Evolutionary conservation across 1,140 invertebrate species (phyloP).

Genomic region (Drosophila insularis): DNA sequence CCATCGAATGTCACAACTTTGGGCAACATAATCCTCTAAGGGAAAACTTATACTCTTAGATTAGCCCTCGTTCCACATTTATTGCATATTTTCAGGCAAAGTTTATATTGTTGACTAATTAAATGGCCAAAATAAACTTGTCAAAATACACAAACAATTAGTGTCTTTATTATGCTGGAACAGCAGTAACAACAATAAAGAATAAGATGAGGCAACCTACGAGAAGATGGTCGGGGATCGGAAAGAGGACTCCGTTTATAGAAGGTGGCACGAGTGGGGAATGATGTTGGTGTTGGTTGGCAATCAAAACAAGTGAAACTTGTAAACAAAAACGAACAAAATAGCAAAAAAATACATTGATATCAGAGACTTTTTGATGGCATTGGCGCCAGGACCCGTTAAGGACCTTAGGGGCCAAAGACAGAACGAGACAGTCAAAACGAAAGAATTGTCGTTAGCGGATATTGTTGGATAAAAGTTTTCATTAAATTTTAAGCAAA

Average conservation of each 20-base stretch:
- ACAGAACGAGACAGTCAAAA: not conserved
- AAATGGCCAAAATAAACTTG: slow-evolving; percentile 6
- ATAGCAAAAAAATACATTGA: slow-evolving; percentile 12
- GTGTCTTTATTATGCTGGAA: slow-evolving; percentile 5
- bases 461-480: slow-evolving; percentile 17
- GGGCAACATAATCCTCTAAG: too few relatives aligned
- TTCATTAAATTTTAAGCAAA: slow-evolving; percentile 27
- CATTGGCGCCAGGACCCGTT: slow-evolving; percentile 13
- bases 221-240: not conserved
- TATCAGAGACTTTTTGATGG: slow-evolving; percentile 17
- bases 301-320: slow-evolving; percentile 21
- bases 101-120: slow-evolving; percentile 10
- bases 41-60: not conserved
- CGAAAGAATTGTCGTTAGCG: slow-evolving; percentile 18
- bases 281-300: slow-evolving; percentile 1
- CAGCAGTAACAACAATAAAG: slow-evolving; percentile 6
- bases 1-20: too few relatives aligned
- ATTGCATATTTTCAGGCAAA: not conserved
- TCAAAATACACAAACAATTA: slow-evolving; percentile 11
- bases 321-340: slow-evolving; percentile 19
- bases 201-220: slow-evolving; percentile 6
- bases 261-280: not conserved
- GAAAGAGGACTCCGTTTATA: not conserved
- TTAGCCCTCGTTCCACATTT: not conserved
- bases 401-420: slow-evolving; percentile 1